These are phyloP conservation scores for Zelostemma sp. DNA, from an alignment of 1,140 invertebrate species.

Conservation along the genomic window DNA sequence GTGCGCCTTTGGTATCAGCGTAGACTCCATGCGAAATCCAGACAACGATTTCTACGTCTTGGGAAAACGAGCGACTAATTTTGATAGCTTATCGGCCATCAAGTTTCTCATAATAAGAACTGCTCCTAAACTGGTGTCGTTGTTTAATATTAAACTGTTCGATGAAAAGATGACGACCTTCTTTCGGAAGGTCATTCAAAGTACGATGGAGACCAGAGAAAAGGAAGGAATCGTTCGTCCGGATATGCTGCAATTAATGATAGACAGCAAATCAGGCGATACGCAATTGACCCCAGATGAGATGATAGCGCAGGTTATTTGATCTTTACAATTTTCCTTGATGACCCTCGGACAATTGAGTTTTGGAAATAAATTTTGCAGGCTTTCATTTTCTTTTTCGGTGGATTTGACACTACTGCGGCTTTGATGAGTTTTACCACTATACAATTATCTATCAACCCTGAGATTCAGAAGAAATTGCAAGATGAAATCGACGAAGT, in stretches of 20 bases:
- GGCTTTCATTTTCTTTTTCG: slow-evolving; percentile 60
- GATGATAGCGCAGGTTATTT: slow-evolving; percentile 28
- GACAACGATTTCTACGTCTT: slow-evolving; percentile 19
- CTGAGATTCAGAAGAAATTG: slow-evolving; percentile 73
- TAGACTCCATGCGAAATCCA: slow-evolving; percentile 17
- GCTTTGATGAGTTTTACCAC: slow-evolving; percentile 68
- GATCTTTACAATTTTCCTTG: too few species aligned
- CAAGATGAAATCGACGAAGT: slow-evolving; percentile 72
- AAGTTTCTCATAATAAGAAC: slow-evolving; percentile 27
- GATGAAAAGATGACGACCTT: slow-evolving; percentile 43
- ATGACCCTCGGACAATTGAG: too few species aligned
- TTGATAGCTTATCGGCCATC: slow-evolving; percentile 57
- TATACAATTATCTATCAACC: slow-evolving; percentile 72
- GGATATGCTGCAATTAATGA: slow-evolving; percentile 71
- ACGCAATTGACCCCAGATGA: neutral
- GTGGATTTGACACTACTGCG: slow-evolving; percentile 74
- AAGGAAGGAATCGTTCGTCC: slow-evolving; percentile 65
- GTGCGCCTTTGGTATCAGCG: slow-evolving; percentile 30
- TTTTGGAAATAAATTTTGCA: too few species aligned
- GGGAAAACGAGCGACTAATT: slow-evolving; percentile 13
- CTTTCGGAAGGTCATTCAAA: slow-evolving; percentile 60
- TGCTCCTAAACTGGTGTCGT: slow-evolving; percentile 25
- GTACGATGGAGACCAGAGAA: slow-evolving; percentile 67
- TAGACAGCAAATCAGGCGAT: slow-evolving; percentile 53
- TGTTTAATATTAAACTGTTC: slow-evolving; percentile 42